These are phyloP conservation scores for Stenurella melanura DNA, from an alignment of 2,888 invertebrate genomes.

Conservation along the genomic window DNA sequence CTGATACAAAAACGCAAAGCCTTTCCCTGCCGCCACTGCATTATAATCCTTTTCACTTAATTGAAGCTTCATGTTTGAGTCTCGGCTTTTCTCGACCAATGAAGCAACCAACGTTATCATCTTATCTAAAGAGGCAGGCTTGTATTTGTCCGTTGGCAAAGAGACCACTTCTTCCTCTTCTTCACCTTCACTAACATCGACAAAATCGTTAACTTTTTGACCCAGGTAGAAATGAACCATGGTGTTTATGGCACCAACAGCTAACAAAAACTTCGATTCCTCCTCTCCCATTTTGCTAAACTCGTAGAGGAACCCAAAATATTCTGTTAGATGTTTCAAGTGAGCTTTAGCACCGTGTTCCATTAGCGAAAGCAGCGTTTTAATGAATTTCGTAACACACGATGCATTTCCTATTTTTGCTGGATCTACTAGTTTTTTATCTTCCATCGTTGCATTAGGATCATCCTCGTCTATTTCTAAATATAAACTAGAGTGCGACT, in stretches of 20 bases:
- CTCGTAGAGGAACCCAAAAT: constrained; percentile 93
- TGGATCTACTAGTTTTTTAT: constrained; percentile 76
- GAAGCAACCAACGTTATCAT: constrained; percentile 94
- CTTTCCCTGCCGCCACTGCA: constrained; percentile 92
- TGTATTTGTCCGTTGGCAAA: constrained; percentile 83
- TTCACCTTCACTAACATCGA: constrained; percentile 83
- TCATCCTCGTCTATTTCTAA: constrained; percentile 77
- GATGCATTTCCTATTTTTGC: constrained; percentile 82
- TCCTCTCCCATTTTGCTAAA: constrained; percentile 97
- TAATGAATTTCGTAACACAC: constrained; percentile 94
- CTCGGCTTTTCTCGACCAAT: constrained; percentile 91
- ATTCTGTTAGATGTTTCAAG: constrained; percentile 91
- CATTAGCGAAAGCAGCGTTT: constrained; percentile 89
- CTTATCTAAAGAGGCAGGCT: constrained; percentile 94
- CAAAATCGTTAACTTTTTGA: constrained; percentile 84
- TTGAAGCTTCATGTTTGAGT: constrained; percentile 83
- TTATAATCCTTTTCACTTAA: constrained; percentile 86
- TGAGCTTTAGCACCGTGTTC: constrained; percentile 92
- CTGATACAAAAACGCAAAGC: constrained; percentile 94
- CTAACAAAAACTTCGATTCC: constrained; percentile 90
- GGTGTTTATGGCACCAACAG: constrained; percentile 90
- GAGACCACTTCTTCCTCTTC: constrained; percentile 82
- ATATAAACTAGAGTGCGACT: constrained; percentile 79
- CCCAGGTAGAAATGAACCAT: constrained; percentile 96
- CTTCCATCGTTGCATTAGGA: constrained; percentile 68